Conservation (phyloP, 2,113 vertebrate species). For the Ursus arctos region DNA sequence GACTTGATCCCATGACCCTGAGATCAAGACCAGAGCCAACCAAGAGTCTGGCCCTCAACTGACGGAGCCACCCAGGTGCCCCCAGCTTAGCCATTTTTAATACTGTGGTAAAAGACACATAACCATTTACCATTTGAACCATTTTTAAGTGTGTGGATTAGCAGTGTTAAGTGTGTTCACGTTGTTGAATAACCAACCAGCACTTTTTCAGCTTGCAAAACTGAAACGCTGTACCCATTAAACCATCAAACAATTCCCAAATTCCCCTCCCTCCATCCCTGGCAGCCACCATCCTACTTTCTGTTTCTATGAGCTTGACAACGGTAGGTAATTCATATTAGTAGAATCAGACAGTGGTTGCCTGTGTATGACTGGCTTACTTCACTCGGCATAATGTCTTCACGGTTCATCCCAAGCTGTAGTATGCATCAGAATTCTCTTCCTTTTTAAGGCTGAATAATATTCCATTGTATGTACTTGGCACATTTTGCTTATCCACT, state of each 20-base stretch:
- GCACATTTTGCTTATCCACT: background rate
- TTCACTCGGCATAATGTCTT: background rate
- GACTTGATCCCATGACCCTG: background rate
- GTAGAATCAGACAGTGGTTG: background rate
- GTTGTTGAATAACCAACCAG: no score
- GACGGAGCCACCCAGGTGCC: background rate
- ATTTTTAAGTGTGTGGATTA: background rate
- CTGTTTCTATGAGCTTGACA: background rate
- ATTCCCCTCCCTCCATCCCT: no score
- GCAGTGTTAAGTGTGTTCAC: background rate
- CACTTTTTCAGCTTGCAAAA: background rate
- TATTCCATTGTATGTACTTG: background rate
- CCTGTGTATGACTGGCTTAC: background rate
- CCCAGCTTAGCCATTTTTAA: background rate
- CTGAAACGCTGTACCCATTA: background rate
- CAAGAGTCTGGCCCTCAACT: background rate
- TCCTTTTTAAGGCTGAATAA: background rate
- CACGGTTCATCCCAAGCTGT: background rate
- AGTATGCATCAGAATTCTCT: rapidly evolving
- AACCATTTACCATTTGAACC: background rate
- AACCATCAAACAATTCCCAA: background rate
- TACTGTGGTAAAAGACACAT: background rate
- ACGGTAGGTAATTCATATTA: rapidly evolving
- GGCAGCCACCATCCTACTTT: background rate
- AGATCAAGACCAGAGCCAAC: background rate